Evolutionary conservation across 2,888 invertebrate genomes (phyloP).

Genomic region (Drosophila mulleri): DNA sequence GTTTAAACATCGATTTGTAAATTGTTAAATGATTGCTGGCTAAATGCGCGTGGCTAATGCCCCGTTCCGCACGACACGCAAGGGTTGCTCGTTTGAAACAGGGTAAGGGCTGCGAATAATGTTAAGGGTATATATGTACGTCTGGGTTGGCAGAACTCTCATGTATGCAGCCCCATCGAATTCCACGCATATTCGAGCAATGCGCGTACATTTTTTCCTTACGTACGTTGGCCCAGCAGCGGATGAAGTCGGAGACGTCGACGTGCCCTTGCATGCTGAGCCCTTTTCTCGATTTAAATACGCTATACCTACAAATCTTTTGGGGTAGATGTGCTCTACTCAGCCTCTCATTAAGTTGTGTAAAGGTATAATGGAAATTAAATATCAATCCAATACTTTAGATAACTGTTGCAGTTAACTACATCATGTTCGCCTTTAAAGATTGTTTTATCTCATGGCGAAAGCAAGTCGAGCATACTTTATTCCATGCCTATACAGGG

Average conservation of each 20-base stretch:
- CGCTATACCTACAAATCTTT: neutral
- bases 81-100: slow-evolving; percentile 53
- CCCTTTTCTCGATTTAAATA: slow-evolving; percentile 26
- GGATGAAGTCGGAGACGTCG: slow-evolving; percentile 2
- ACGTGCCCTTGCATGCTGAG: slow-evolving; percentile 21
- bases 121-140: slow-evolving; percentile 20
- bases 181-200: slow-evolving; percentile 67
- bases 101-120: slow-evolving; percentile 16
- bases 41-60: slow-evolving; percentile 80
- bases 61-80: slow-evolving; percentile 36
- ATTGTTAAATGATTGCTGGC: slow-evolving; percentile 82
- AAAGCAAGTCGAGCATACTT: neutral
- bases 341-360: neutral
- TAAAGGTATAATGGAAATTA: neutral
- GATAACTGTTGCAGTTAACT: neutral
- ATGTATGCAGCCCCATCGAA: slow-evolving; percentile 57
- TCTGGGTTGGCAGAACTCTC: slow-evolving; percentile 37
- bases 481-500: neutral
- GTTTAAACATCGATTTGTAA: slow-evolving; percentile 84
- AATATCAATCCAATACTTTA: neutral
- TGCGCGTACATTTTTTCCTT: slow-evolving; percentile 63
- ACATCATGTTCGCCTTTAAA: neutral
- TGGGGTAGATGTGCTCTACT: neutral
- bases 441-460: neutral
- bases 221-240: slow-evolving; percentile 20